Percentiles rank a stretch among this genome's conserved stretches.
These are phyloP conservation scores for Parazoanthus atlanticus DNA, from an alignment of 92 coral and sea anemone species.

Conservation along the genomic window DNA sequence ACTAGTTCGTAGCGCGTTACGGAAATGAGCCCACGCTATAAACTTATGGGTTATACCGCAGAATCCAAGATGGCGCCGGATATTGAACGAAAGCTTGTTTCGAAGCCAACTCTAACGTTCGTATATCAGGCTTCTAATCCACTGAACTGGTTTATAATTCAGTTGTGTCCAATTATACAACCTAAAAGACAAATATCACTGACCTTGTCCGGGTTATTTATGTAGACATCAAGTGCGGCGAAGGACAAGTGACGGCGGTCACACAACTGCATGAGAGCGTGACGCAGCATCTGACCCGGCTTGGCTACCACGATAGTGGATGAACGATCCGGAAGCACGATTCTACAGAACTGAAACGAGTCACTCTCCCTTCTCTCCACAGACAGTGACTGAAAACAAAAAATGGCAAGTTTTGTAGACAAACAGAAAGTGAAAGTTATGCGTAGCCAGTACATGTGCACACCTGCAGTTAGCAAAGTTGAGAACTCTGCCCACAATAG, in stretches of 20 bases:
- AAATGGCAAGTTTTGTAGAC: not conserved
- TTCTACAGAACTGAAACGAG: constrained; percentile 85
- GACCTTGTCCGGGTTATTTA: constrained; percentile 79
- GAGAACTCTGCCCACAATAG: no score
- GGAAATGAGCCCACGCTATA: no score
- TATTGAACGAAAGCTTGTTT: no score
- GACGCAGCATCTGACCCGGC: constrained; percentile 85
- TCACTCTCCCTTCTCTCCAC: constrained; percentile 79
- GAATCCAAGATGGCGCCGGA: no score
- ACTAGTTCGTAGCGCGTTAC: no score
- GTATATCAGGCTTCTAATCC: no score
- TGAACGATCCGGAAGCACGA: constrained; percentile 86
- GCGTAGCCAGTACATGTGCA: not conserved
- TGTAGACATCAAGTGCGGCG: constrained; percentile 81
- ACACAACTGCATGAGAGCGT: constrained; percentile 83
- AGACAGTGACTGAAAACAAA: constrained; percentile 65
- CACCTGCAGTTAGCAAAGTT: no score
- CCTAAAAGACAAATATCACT: not conserved
- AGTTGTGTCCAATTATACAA: no score
- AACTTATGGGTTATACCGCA: no score
- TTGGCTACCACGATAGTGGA: constrained; percentile 85
- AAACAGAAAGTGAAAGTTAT: not conserved
- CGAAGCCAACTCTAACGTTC: no score
- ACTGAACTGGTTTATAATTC: no score
- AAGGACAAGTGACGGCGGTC: constrained; percentile 86